These are phyloP conservation scores for Eriocheir sinensis DNA, from an alignment of 1,140 invertebrate species.

Conservation along the genomic window DNA sequence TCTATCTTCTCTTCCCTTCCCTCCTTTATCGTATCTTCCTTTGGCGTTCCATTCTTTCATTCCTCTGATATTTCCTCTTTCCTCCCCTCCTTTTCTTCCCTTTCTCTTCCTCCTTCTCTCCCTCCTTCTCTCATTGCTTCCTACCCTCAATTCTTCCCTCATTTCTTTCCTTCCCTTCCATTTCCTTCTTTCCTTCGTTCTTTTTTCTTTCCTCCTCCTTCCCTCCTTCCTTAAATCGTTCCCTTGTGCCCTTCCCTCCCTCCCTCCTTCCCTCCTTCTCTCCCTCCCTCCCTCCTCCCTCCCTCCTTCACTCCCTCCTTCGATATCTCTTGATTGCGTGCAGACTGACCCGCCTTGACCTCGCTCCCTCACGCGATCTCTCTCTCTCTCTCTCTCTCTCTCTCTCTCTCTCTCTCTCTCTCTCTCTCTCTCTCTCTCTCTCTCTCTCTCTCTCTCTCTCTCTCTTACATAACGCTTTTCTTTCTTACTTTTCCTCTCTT, in stretches of 20 bases:
- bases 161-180: background rate
- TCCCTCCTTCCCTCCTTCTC: background rate
- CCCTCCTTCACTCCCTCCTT: background rate
- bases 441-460: background rate
- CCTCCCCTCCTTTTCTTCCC: too few relatives aligned
- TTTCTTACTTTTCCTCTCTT: background rate
- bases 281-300: background rate
- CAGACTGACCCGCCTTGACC: background rate
- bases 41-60: too few relatives aligned
- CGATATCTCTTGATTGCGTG: background rate
- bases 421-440: background rate
- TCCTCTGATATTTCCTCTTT: too few relatives aligned
- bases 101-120: too few relatives aligned
- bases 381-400: too few relatives aligned
- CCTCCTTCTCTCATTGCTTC: too few relatives aligned
- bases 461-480: background rate
- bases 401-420: conserved; percentile 5
- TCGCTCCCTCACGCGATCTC: too few relatives aligned
- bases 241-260: background rate
- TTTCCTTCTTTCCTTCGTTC: background rate
- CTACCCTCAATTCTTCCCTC: background rate
- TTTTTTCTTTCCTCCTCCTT: background rate
- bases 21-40: too few relatives aligned
- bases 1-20: too few relatives aligned
- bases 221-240: background rate